Evolutionary conservation across 2,113 vertebrate species (phyloP).

Genomic region (Forbesichthys agassizii): DNA sequence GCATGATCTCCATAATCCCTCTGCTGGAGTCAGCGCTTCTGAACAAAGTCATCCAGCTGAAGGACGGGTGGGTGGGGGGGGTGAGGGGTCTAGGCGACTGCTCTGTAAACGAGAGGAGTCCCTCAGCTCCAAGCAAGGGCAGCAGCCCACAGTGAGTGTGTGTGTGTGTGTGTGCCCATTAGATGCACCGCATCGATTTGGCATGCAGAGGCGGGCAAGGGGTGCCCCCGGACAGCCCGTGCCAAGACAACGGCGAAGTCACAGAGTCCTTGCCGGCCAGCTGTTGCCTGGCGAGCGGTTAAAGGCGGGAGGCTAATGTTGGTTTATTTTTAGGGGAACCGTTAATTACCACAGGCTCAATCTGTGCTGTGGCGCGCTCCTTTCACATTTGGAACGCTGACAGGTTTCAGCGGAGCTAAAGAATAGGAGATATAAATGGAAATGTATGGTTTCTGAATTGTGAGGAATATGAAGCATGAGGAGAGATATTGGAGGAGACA

Average conservation of each 20-base stretch:
- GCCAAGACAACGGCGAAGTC: slow-evolving; percentile 67
- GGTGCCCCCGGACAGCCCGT: slow-evolving; percentile 31
- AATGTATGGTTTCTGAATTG: not conserved
- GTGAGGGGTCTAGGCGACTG: slow-evolving; percentile 46
- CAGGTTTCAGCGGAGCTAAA: not conserved
- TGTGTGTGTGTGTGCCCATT: slow-evolving; percentile 43
- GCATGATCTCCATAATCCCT: slow-evolving; percentile 68
- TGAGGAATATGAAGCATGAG: slow-evolving; percentile 2
- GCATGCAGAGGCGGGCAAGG: slow-evolving; percentile 18
- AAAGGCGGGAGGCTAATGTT: slow-evolving; percentile 72
- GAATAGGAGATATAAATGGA: too few relatives aligned
- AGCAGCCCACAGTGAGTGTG: slow-evolving; percentile 16
- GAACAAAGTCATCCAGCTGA: slow-evolving; percentile 45
- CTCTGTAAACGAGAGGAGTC: slow-evolving; percentile 60
- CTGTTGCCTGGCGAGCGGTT: slow-evolving; percentile 69
- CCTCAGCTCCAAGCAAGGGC: slow-evolving; percentile 41
- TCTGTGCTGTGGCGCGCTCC: slow-evolving; percentile 30
- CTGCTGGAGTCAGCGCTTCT: slow-evolving; percentile 61
- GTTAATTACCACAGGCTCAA: slow-evolving; percentile 62
- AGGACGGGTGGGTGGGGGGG: slow-evolving; percentile 42
- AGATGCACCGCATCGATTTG: slow-evolving; percentile 53
- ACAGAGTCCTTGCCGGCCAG: slow-evolving; percentile 75
- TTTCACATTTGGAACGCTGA: not conserved
- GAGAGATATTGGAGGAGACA: slow-evolving; percentile 2
- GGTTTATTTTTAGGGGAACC: slow-evolving; percentile 76